Percentiles rank a stretch among this genome's conserved stretches.
Evolutionary conservation across 2,113 vertebrate genomes (phyloP).

Genomic region (Alexandromys fortis): DNA sequence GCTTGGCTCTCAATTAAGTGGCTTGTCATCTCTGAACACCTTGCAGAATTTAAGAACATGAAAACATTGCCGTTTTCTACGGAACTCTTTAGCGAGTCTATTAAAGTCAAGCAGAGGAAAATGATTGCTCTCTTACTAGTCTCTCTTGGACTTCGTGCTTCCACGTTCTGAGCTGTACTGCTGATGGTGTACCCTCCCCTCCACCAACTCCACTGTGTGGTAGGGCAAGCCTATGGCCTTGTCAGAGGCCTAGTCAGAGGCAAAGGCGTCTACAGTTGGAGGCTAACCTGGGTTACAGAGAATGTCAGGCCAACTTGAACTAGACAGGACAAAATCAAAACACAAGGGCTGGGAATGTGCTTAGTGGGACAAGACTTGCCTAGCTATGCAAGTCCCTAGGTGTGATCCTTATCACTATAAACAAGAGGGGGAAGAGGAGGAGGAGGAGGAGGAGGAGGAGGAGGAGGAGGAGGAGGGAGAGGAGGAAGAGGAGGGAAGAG

Average conservation of each 20-base stretch:
- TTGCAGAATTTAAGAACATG: not conserved
- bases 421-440: not conserved
- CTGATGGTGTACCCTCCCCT: not conserved
- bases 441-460: not conserved
- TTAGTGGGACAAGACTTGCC: not conserved
- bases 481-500: not conserved
- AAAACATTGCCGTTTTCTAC: not conserved
- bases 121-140: not conserved
- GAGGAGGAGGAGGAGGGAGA: not conserved
- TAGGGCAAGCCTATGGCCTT: not conserved
- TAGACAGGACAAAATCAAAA: not conserved
- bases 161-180: not conserved
- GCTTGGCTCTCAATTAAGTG: not conserved
- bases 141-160: slow-evolving; percentile 31
- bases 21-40: not conserved
- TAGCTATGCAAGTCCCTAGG: not conserved
- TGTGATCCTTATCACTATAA: not conserved
- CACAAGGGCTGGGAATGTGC: not conserved
- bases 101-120: slow-evolving; percentile 51
- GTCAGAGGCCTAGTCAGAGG: not conserved
- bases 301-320: not conserved
- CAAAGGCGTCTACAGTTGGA: too few species aligned
- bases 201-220: not conserved
- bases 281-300: not conserved
- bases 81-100: slow-evolving; percentile 43